phyloP scores from a whole-genome alignment of 2,797 vertebrate species.

The Cyclopterus lumpus region DNA sequence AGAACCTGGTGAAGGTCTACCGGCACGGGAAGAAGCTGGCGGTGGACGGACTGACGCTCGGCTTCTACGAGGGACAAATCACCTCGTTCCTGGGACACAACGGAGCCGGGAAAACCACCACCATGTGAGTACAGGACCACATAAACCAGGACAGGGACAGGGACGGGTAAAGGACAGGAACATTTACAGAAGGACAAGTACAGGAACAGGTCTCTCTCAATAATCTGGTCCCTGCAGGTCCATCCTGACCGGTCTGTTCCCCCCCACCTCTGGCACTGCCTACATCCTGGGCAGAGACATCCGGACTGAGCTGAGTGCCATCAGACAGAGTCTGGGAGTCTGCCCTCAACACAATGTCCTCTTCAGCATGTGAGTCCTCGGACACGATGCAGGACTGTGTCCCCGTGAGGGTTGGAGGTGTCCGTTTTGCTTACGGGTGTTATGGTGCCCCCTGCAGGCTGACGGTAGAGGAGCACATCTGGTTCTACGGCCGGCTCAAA shows the following conservation, averaged over 20 bases:
- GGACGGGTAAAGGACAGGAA: not conserved
- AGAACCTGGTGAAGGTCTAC: slow-evolving; percentile 96
- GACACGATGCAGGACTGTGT: not conserved
- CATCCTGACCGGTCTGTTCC: slow-evolving; percentile 95
- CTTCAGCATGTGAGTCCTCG: slow-evolving; percentile 87
- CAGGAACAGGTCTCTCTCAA: too few relatives aligned
- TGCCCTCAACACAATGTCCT: slow-evolving; percentile 98
- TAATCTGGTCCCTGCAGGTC: slow-evolving; percentile 85
- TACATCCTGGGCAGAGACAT: slow-evolving; percentile 97
- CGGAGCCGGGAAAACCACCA: slow-evolving; percentile 97
- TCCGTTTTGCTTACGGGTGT: not conserved
- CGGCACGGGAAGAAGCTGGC: slow-evolving; percentile 94
- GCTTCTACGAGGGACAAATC: slow-evolving; percentile 97
- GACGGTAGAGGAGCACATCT: slow-evolving; percentile 97
- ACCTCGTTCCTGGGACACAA: slow-evolving; percentile 98
- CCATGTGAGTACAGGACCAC: slow-evolving; percentile 87
- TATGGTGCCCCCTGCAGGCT: slow-evolving; percentile 80
- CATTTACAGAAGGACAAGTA: too few relatives aligned
- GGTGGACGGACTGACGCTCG: slow-evolving; percentile 92
- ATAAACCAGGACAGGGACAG: not conserved
- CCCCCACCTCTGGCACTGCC: slow-evolving; percentile 94
- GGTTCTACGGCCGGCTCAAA: slow-evolving; percentile 97
- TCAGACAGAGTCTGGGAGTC: slow-evolving; percentile 94
- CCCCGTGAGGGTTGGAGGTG: not conserved
- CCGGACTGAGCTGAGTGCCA: slow-evolving; percentile 88